phyloP scores from a whole-genome alignment of 2,888 invertebrate genomes.

The Pinctada fucata region DNA sequence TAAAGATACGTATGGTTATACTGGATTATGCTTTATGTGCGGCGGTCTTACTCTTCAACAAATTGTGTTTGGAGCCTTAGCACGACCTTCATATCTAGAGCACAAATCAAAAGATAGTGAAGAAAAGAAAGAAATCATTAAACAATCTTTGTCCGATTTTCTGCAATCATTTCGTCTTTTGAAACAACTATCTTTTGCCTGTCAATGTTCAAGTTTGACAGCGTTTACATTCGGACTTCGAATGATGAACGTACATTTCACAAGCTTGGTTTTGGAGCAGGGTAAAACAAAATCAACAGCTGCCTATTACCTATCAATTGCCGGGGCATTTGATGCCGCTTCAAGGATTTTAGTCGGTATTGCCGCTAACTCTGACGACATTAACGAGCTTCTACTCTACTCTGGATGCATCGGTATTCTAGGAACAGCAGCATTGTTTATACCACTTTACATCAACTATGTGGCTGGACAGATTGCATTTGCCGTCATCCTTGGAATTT shows the following conservation, averaged over 20 bases:
- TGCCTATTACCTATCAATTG: neutral
- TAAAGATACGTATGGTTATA: neutral
- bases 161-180: too few species aligned
- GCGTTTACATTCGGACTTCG: too few species aligned
- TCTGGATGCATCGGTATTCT: neutral
- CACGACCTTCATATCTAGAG: constrained; percentile 1
- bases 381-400: neutral
- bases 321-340: neutral
- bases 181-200: too few species aligned
- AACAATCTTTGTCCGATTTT: too few species aligned
- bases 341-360: neutral
- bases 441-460: neutral
- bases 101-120: neutral
- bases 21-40: neutral
- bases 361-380: neutral
- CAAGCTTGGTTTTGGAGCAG: neutral
- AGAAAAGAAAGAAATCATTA: too few species aligned
- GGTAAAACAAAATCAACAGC: neutral
- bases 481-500: neutral
- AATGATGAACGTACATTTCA: neutral
- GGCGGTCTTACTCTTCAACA: neutral
- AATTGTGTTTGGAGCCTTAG: neutral
- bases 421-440: neutral
- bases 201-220: too few species aligned
- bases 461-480: neutral